Evolutionary conservation across 2,888 invertebrate genomes (phyloP).

Genomic region (Deilephila porcellus): DNA sequence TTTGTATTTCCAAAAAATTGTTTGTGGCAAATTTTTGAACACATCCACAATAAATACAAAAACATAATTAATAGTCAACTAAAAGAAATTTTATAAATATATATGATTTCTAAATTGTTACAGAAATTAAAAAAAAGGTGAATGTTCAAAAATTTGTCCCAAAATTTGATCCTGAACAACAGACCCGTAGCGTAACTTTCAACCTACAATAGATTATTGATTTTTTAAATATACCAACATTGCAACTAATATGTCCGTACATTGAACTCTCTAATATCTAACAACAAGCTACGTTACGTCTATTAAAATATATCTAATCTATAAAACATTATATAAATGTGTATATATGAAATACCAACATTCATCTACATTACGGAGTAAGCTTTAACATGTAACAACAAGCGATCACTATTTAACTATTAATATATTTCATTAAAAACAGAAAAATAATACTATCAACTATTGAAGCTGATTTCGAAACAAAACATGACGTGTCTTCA

Average conservation of each 20-base stretch:
- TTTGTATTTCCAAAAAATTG: not conserved
- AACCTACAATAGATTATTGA: constrained; percentile 38
- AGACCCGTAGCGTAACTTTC: constrained; percentile 14
- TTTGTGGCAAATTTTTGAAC: not conserved
- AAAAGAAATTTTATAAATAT: not conserved
- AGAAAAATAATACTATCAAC: constrained; percentile 7
- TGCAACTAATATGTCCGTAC: constrained; percentile 64
- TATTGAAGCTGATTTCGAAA: constrained; percentile 13
- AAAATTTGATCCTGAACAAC: not conserved
- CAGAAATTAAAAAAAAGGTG: not conserved
- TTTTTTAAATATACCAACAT: constrained; percentile 33
- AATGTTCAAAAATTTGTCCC: not conserved
- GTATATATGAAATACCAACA: constrained; percentile 65
- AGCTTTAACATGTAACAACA: constrained; percentile 74
- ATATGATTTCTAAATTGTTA: too few relatives aligned
- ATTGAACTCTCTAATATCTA: constrained; percentile 69
- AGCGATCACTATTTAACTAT: constrained; percentile 53
- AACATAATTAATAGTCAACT: not conserved
- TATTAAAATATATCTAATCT: constrained; percentile 55
- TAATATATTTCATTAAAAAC: constrained; percentile 22
- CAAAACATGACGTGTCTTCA: not conserved
- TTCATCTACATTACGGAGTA: constrained; percentile 66
- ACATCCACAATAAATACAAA: not conserved
- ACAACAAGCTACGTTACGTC: constrained; percentile 67
- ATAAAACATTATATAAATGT: constrained; percentile 80